Percentiles rank a stretch among this genome's conserved stretches.
phyloP scores from a whole-genome alignment of 2,797 vertebrate genomes.

The Rhabdophis nuchalis region DNA sequence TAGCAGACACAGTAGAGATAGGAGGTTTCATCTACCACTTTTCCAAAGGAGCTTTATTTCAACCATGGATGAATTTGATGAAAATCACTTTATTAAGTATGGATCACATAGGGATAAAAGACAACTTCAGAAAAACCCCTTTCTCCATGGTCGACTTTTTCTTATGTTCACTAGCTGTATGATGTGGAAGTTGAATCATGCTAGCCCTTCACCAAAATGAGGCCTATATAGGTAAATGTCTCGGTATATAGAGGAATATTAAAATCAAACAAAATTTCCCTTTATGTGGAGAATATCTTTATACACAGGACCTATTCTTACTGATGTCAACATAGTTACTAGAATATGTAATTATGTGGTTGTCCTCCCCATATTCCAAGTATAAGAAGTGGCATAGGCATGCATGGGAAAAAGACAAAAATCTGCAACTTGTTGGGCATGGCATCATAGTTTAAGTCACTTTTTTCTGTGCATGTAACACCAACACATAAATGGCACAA shows the following conservation, averaged over 20 bases:
- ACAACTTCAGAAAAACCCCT: not conserved
- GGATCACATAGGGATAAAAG: not conserved
- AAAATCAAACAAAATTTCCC: not conserved
- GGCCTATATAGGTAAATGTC: not conserved
- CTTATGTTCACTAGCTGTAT: not conserved
- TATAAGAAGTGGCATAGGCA: not conserved
- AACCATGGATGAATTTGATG: not conserved
- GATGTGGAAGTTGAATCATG: not conserved
- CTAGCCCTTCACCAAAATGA: not conserved
- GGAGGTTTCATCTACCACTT: not conserved
- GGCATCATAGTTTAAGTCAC: not conserved
- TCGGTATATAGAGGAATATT: not conserved
- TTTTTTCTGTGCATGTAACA: not conserved
- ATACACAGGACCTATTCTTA: not conserved
- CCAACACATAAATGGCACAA: not conserved
- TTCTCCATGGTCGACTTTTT: not conserved
- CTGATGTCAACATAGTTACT: not conserved
- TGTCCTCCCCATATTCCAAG: not conserved
- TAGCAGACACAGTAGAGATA: not conserved
- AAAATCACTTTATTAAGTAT: not conserved
- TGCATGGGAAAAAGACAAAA: not conserved
- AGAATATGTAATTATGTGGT: not conserved
- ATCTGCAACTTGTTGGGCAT: not conserved
- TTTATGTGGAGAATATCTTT: not conserved
- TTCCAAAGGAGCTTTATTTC: not conserved